Evolutionary conservation across 2,797 vertebrate genomes (phyloP), one percentile per base, ranked within the genome.

Genomic region (Uromys caudimaculatus): DNA sequence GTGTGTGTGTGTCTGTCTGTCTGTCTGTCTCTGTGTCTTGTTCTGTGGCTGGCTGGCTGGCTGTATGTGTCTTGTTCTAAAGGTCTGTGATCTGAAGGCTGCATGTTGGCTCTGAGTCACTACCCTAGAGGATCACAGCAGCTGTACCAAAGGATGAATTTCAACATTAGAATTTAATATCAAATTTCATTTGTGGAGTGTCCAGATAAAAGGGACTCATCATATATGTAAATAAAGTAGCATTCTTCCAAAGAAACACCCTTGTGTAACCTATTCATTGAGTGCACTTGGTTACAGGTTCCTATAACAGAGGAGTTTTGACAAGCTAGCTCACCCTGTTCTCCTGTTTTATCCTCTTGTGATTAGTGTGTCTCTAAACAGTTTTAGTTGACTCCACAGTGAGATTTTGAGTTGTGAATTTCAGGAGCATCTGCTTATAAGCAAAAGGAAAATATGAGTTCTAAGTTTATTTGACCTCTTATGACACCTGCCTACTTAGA

Each of bases 341-440:
- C n/a, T 83, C 50, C 81, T 93, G 54, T 24, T 92, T 86, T 86
- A 77, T 76, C 38, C 56, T 95, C 54, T 82, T 93, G 94, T 86
- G 54, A 50, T 11, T 90, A 60, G 32, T 93, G 5, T 69, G 76
- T 87, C 41, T 83, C 91, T 67, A 73, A 50, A 84, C 17, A 47
- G 75, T 62, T 86, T 44, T 94, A 35, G 58, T 17, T 76, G 29
- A 78, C 56, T 11, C 67, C 62, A 12, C 47, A 78, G 56, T 94
- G 58, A 47, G 60, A 91, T 95, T 94, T 58, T n/a, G n/a, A 83
- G 52, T 38, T 76, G 60, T 81, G 69, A 84, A n/a, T 90, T 95
- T 77, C 21, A 78, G 82, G 16, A 96, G 58, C 35, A 60, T 92
- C 3, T 81, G 29, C 27, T 89, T 87, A 24, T 1, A 41, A 86